phyloP scores from a whole-genome alignment of 2,113 vertebrate species.

The Gallinago paraguaiae region DNA sequence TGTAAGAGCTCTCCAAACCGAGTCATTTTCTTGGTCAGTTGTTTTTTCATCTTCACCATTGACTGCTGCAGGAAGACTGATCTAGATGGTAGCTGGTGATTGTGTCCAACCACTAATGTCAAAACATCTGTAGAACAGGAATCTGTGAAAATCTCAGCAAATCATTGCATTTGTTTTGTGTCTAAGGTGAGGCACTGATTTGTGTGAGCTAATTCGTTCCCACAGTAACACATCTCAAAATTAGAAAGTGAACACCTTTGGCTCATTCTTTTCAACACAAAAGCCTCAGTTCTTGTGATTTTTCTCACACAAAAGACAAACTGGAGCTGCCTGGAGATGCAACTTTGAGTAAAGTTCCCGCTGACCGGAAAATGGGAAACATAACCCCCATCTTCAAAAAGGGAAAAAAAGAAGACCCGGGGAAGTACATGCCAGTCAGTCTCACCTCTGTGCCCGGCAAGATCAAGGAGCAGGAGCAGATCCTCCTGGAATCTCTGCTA shows the following conservation, averaged over 20 bases:
- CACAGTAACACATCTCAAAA: background rate
- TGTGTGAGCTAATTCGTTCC: rapidly evolving
- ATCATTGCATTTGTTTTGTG: background rate
- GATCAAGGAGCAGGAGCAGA: no score
- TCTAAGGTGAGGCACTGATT: background rate
- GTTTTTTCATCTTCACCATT: background rate
- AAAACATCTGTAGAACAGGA: background rate
- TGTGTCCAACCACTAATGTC: background rate
- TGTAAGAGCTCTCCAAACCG: background rate
- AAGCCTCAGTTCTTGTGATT: background rate
- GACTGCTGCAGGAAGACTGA: background rate
- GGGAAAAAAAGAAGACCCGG: no score
- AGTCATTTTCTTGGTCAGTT: background rate
- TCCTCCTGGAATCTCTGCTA: no score
- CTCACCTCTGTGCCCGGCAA: no score
- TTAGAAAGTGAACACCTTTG: background rate
- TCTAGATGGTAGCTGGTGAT: background rate
- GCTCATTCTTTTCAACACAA: background rate
- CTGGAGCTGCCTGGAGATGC: background rate
- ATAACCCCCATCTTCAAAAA: no score
- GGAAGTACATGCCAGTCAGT: no score
- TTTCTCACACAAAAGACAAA: background rate
- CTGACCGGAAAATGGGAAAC: no score
- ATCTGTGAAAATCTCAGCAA: background rate
- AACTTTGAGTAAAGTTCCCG: background rate